Conservation (phyloP, 1,140 invertebrate genomes). For the Ephestia elutella region DNA sequence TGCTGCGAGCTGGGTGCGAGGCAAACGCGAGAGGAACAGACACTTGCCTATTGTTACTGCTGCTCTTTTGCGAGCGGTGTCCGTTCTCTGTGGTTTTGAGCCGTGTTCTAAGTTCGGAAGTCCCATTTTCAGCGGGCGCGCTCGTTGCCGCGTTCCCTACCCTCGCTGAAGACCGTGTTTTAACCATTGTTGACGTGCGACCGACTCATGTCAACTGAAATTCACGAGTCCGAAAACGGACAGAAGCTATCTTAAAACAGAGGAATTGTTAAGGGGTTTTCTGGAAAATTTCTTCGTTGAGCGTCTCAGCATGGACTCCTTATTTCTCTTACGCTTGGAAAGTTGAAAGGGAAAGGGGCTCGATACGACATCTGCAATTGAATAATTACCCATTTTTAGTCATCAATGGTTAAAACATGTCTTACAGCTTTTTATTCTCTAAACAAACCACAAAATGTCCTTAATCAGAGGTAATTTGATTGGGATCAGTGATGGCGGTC, state of each 20-base stretch:
- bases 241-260: constrained; percentile 51
- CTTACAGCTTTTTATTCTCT: constrained; percentile 57
- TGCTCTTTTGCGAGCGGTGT: constrained; percentile 52
- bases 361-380: constrained; percentile 61
- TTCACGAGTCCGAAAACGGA: constrained; percentile 65
- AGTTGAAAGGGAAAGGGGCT: constrained; percentile 44
- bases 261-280: constrained; percentile 37
- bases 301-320: constrained; percentile 32
- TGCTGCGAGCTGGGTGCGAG: constrained; percentile 37
- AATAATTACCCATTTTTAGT: constrained; percentile 66
- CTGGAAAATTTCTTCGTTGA: constrained; percentile 66
- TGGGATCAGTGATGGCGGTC: constrained; percentile 52
- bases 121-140: constrained; percentile 63
- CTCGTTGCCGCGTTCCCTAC: constrained; percentile 60
- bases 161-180: constrained; percentile 72
- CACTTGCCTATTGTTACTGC: constrained; percentile 58
- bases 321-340: constrained; percentile 67
- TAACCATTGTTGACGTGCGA: constrained; percentile 71
- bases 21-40: constrained; percentile 45
- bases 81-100: constrained; percentile 60
- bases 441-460: constrained; percentile 55
- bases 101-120: constrained; percentile 58
- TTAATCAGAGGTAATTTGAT: constrained; percentile 33
- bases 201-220: constrained; percentile 71
- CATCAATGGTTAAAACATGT: constrained; percentile 74